Base-by-base conservation (phyloP, 92 coral and sea anemone genomes). In the Heteractis magnifica region DNA sequence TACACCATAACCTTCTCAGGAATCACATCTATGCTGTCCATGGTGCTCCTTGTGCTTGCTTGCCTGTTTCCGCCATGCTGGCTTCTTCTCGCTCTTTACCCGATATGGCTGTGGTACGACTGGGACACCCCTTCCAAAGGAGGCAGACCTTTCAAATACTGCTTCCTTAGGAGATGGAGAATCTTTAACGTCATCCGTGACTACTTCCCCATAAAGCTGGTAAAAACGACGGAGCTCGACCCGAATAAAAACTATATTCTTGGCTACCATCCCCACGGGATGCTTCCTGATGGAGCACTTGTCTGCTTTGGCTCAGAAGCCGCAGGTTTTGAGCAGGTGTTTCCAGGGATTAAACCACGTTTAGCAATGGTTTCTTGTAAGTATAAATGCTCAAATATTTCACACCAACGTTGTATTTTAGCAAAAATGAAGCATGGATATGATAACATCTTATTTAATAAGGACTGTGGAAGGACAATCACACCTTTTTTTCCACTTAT, bases 211-310 rank as follows among this genome's bases (percentile, higher is more conserved):
- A 90, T 96, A 72, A 90, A 88, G 26, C 91, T 96, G 55, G 88
- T 82, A 34, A 96, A 96, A 86, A 96, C 99, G 19, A 83, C 92
- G 14, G 98, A 94, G 48, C 84, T 96, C 16, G 95, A 96, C 78
- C 97, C 98, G 23, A 85, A 86, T 34, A 88, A 83, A 78, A 96
- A 96, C 65, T 96, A 96, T 13, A 89, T 96, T 21, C 89, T 96
- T 75, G 99, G 98, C 3, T 96, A 94, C 60, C 99, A 96, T 62
- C 99, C 99, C 0, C 99, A 96, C 65, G 99, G 99, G 5, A n/a
- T 85, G 15, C 65, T 94, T 0, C 79, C 87, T 44, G 97, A 91
- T 48, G 99, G 99, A 52, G 92, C 90, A 10, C 85, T 92, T 1
- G 80, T 94, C n/a, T 87, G 90, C 34, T 75, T 95, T 41, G 90